Evolutionary conservation across 2,797 vertebrate genomes (phyloP).

Genomic region (Ctenopoma multispine): DNA sequence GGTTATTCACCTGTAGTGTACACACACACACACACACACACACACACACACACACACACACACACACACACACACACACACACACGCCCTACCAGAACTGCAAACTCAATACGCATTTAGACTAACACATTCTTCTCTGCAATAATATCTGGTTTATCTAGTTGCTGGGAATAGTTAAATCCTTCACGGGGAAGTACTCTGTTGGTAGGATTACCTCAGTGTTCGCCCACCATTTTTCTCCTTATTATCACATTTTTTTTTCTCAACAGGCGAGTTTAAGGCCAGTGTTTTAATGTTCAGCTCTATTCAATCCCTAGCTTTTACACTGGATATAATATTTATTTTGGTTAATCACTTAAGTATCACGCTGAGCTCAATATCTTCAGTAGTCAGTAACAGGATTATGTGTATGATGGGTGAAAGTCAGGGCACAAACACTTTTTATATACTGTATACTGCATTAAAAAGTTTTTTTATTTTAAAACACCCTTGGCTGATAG

Average conservation of each 20-base stretch:
- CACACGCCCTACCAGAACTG: conserved; percentile 40
- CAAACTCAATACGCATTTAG: conserved; percentile 42
- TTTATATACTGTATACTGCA: conserved; percentile 41
- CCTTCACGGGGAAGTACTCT: conserved; percentile 75
- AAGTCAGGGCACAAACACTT: conserved; percentile 76
- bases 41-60: conserved; percentile 11
- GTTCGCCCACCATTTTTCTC: conserved; percentile 67
- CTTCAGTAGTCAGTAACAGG: conserved; percentile 69
- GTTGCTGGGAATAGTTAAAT: conserved; percentile 79
- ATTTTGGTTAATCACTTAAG: conserved; percentile 78
- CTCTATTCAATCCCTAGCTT: conserved; percentile 72
- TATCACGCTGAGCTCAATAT: conserved; percentile 70
- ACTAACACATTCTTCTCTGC: conserved; percentile 39
- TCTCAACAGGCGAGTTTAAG: conserved; percentile 72
- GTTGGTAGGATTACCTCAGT: conserved; percentile 79
- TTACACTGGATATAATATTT: conserved; percentile 80
- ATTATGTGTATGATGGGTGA: conserved; percentile 76
- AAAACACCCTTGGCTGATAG: conserved; percentile 45
- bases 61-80: conserved; percentile 14
- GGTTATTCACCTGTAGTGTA: conserved; percentile 38
- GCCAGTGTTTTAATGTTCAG: conserved; percentile 78
- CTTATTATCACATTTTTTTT: conserved; percentile 69
- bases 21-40: conserved; percentile 9
- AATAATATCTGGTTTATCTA: conserved; percentile 72
- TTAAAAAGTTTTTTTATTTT: conserved; percentile 64